Evolutionary conservation across 2,113 vertebrate genomes (phyloP).

Genomic region (Prolemur simus): DNA sequence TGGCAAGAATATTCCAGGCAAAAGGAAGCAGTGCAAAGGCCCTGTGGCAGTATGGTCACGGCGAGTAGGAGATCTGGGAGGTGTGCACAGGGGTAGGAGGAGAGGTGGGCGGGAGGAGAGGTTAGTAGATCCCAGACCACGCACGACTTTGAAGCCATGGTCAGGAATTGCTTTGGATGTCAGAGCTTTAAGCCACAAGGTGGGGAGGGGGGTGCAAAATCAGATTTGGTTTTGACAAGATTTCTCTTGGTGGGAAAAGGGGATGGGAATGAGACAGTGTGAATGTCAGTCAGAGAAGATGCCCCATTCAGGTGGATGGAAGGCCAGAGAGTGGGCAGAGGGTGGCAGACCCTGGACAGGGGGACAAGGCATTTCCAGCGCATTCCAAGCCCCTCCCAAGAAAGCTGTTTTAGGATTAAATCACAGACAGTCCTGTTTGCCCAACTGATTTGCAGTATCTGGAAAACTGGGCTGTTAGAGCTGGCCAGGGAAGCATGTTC

Average conservation of each 20-base stretch:
- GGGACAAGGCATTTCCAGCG: background rate
- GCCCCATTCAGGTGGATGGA: background rate
- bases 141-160: accelerated
- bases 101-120: background rate
- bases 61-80: background rate
- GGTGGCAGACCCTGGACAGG: background rate
- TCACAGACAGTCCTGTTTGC: background rate
- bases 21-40: background rate
- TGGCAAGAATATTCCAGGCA: background rate
- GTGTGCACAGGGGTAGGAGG: background rate
- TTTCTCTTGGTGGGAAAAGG: background rate
- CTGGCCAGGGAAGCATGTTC: background rate
- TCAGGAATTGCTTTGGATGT: background rate
- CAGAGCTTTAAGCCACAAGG: no score
- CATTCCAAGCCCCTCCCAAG: background rate
- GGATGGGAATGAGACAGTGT: background rate
- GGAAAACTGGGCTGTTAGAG: background rate
- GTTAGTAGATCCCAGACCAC: background rate
- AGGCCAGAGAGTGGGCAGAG: no score
- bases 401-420: background rate
- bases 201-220: no score
- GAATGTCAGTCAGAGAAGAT: background rate
- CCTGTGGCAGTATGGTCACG: background rate
- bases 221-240: background rate
- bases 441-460: background rate